phyloP scores from a whole-genome alignment of 1,140 invertebrate species.

The Riptortus pedestris region DNA sequence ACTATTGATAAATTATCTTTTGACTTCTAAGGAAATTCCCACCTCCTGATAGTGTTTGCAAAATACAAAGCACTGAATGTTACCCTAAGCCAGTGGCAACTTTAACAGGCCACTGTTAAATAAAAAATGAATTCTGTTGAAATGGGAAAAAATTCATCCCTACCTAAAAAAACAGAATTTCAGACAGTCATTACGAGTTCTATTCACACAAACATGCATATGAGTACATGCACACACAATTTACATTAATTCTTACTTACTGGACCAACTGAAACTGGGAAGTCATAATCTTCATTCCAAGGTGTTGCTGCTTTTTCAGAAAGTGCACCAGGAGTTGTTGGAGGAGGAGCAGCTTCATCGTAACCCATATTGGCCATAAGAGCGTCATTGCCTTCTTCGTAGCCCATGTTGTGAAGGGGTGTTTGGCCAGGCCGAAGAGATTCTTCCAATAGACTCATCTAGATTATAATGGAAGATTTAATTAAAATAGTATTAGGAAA shows the following conservation, averaged over 20 bases:
- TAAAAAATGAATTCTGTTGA: too few relatives aligned
- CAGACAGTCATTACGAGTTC: too few relatives aligned
- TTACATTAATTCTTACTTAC: slow-evolving; percentile 46
- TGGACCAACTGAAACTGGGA: slow-evolving; percentile 67
- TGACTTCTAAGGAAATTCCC: too few relatives aligned
- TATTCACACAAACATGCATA: too few relatives aligned
- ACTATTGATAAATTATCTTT: too few relatives aligned
- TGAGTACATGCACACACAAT: too few relatives aligned
- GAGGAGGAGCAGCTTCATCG: slow-evolving; percentile 56
- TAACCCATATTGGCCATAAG: slow-evolving; percentile 64
- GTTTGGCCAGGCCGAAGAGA: slow-evolving; percentile 30
- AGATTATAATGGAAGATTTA: background rate
- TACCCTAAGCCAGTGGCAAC: too few relatives aligned
- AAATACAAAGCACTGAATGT: too few relatives aligned
- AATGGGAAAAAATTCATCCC: too few relatives aligned
- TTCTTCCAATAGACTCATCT: slow-evolving; percentile 26
- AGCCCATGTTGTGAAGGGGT: slow-evolving; percentile 58
- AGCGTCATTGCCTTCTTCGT: slow-evolving; percentile 40
- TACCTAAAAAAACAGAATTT: too few relatives aligned
- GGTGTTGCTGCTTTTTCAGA: slow-evolving; percentile 55
- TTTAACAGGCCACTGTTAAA: too few relatives aligned
- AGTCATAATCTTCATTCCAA: slow-evolving; percentile 74
- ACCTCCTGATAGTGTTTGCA: too few relatives aligned
- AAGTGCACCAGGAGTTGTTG: slow-evolving; percentile 47
- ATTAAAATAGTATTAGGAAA: background rate